Conservation (phyloP, 2,113 vertebrate species). For the Theristicus caerulescens region DNA sequence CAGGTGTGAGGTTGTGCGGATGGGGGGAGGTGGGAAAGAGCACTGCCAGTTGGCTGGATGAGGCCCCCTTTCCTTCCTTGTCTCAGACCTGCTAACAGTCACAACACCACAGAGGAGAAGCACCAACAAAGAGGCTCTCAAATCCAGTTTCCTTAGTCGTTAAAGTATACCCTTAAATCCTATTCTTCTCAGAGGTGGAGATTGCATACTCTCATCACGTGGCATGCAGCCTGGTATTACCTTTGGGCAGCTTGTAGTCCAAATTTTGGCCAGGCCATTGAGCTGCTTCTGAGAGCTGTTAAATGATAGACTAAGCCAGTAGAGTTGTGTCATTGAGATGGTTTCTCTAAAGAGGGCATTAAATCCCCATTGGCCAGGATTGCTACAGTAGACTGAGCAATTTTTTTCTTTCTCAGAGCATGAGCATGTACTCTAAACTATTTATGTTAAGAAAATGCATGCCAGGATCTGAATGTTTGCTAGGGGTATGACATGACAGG, state of each 20-base stretch:
- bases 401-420: not conserved
- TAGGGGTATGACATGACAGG: slow-evolving; percentile 56
- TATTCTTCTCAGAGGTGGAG: not conserved
- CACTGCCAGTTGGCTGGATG: not conserved
- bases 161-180: not conserved
- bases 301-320: not conserved
- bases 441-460: slow-evolving; percentile 58
- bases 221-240: not conserved
- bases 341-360: not conserved
- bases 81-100: not conserved
- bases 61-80: not conserved
- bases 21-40: not conserved
- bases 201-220: not conserved
- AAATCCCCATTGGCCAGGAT: not conserved
- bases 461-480: slow-evolving; percentile 39
- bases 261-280: not conserved
- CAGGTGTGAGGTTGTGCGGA: not conserved
- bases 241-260: not conserved
- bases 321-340: not conserved
- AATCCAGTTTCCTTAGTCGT: not conserved
- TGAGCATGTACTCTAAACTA: slow-evolving; percentile 41
- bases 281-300: not conserved
- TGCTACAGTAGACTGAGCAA: slow-evolving; percentile 10
- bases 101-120: not conserved
- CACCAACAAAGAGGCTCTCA: not conserved